A percentile compares a stretch with the other conserved stretches of the same genome.
These are phyloP conservation scores for Tetranychus piercei DNA, from an alignment of 2,888 invertebrate genomes.

Conservation along the genomic window DNA sequence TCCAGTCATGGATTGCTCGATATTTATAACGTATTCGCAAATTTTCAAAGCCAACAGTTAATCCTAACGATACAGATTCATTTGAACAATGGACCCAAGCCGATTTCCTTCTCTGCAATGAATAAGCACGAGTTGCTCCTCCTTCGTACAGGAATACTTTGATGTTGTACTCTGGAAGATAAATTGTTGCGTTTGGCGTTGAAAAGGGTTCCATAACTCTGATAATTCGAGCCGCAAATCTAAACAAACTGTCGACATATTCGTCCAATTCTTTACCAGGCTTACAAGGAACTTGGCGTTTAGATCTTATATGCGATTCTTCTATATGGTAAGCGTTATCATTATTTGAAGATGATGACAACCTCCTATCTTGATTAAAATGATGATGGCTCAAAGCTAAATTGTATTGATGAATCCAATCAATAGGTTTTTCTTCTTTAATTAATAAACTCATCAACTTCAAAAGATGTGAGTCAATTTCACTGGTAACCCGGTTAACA, in stretches of 20 bases:
- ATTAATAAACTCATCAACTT: background rate
- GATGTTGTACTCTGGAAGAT: conserved; percentile 23
- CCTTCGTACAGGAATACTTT: conserved; percentile 27
- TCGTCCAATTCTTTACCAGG: conserved; percentile 27
- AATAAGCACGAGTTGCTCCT: conserved; percentile 25
- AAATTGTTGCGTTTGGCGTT: conserved; percentile 9
- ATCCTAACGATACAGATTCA: conserved; percentile 26
- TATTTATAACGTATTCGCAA: conserved; percentile 25
- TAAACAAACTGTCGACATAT: conserved; percentile 27
- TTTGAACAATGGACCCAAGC: conserved; percentile 25
- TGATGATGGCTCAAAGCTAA: background rate
- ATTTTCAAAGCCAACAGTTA: conserved; percentile 26
- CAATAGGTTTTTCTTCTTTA: background rate
- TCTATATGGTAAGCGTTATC: background rate
- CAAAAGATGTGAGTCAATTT: background rate
- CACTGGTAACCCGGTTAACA: background rate
- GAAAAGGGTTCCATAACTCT: conserved; percentile 27
- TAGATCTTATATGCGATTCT: background rate
- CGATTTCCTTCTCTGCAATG: conserved; percentile 24
- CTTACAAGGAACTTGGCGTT: conserved; percentile 28
- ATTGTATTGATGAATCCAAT: background rate
- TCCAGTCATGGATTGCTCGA: conserved; percentile 27
- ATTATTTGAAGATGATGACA: background rate
- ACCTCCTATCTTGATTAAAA: background rate
- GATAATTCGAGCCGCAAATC: conserved; percentile 26